Percentiles rank a stretch among this genome's conserved stretches.
phyloP scores from a whole-genome alignment of 1,140 invertebrate species.

The Myzus persicae region DNA sequence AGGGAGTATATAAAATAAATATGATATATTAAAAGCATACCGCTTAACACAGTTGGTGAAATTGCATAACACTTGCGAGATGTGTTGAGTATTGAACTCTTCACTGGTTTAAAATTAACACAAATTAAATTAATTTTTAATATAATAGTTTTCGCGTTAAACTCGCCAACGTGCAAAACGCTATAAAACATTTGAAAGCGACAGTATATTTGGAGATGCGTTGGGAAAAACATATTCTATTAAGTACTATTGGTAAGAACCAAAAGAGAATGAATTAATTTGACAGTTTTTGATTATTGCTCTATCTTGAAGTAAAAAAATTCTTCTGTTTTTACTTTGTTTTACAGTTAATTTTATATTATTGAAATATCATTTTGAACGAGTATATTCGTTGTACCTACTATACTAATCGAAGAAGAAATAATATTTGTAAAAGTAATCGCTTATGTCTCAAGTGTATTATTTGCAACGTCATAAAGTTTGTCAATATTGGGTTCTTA shows the following conservation, averaged over 20 bases:
- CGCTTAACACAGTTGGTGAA: not conserved
- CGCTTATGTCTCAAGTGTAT: not conserved
- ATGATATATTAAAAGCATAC: too few relatives aligned
- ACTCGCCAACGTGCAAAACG: not conserved
- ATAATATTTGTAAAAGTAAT: not conserved
- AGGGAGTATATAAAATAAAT: too few relatives aligned
- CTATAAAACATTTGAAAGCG: not conserved
- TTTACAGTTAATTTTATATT: not conserved
- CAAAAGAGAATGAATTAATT: not conserved
- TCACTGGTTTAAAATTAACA: not conserved
- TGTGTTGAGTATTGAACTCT: too few relatives aligned
- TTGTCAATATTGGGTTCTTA: not conserved
- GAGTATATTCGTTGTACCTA: not conserved
- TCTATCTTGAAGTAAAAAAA: not conserved
- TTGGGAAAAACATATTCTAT: not conserved
- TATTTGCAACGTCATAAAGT: not conserved
- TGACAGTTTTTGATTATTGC: not conserved
- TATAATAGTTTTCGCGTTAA: not conserved
- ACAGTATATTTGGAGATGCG: not conserved
- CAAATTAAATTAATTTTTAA: too few relatives aligned
- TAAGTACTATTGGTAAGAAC: not conserved
- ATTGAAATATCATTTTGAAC: not conserved
- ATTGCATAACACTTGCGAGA: not conserved
- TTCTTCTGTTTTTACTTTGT: not conserved
- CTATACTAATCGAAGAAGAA: not conserved